Evolutionary conservation across 2,888 invertebrate genomes (phyloP).

Genomic region (Cistogaster globosa): DNA sequence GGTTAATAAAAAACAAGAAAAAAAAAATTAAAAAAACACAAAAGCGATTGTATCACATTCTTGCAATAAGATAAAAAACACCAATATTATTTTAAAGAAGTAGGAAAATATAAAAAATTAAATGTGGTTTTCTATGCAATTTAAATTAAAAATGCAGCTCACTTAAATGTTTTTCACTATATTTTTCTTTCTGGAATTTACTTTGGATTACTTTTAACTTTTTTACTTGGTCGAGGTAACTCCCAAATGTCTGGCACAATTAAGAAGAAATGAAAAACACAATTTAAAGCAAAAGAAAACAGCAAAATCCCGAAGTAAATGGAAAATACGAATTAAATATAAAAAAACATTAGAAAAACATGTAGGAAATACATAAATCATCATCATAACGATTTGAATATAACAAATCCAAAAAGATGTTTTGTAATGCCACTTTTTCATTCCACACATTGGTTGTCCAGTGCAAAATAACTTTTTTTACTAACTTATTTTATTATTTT

Average conservation of each 20-base stretch:
- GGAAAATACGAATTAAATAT: conserved; percentile 32
- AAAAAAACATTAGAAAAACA: conserved; percentile 51
- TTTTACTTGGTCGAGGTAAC: conserved; percentile 72
- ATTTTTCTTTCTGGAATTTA: conserved; percentile 76
- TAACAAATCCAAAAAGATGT: not conserved
- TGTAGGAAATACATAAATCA: conserved; percentile 46
- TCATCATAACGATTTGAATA: conserved; percentile 3
- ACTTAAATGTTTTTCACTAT: conserved; percentile 71
- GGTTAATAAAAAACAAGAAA: conserved; percentile 32
- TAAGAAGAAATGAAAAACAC: conserved; percentile 19
- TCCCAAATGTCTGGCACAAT: conserved; percentile 74
- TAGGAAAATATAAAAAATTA: not conserved
- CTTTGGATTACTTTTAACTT: conserved; percentile 79
- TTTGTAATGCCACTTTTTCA: not conserved
- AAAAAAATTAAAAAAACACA: no score
- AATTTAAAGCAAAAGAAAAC: conserved; percentile 7
- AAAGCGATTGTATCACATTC: not conserved
- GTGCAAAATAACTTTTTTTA: not conserved
- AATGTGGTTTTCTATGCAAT: not conserved
- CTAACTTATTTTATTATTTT: not conserved
- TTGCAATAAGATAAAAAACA: not conserved
- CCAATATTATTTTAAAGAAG: not conserved
- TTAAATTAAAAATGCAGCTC: conserved; percentile 67
- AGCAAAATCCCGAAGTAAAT: conserved; percentile 55
- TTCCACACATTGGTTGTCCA: not conserved